Conservation (phyloP, 2,113 vertebrate species). For the Tupaia chinensis region DNA sequence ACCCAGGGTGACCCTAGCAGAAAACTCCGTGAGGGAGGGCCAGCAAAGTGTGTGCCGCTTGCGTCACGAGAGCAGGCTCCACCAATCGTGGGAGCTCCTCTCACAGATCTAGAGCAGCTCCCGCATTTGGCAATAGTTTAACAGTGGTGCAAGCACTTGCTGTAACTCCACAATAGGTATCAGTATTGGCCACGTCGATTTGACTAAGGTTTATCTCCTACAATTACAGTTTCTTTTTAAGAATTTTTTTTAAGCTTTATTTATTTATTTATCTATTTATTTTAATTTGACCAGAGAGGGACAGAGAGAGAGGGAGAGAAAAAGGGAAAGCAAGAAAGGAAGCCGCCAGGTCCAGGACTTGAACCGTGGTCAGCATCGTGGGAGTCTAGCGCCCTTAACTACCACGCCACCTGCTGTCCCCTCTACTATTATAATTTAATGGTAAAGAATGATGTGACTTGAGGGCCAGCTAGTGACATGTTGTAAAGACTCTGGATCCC, state of each 20-base stretch:
- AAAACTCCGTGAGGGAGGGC: background rate
- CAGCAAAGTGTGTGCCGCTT: background rate
- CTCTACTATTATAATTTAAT: too few relatives aligned
- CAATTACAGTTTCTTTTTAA: constrained; percentile 40
- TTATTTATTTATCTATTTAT: too few relatives aligned
- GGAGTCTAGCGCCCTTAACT: too few relatives aligned
- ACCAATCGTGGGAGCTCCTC: background rate
- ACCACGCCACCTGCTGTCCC: too few relatives aligned
- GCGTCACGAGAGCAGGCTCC: background rate
- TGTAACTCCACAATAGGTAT: background rate
- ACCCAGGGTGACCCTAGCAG: background rate
- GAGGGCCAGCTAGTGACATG: too few relatives aligned
- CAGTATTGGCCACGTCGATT: background rate
- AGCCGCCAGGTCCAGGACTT: too few relatives aligned
- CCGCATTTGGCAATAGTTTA: constrained; percentile 1
- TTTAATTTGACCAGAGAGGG: too few relatives aligned
- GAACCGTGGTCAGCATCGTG: too few relatives aligned
- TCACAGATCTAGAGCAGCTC: background rate
- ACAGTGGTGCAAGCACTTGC: background rate
- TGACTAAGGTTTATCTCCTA: background rate
- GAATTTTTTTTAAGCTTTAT: too few relatives aligned
- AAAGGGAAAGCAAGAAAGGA: too few relatives aligned
- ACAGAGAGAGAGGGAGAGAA: too few relatives aligned
- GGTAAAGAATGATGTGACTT: constrained; percentile 1
- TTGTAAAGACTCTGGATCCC: too few relatives aligned